Evolutionary conservation across 1,140 invertebrate species (phyloP).

Genomic region (Drosophila trapezifrons): DNA sequence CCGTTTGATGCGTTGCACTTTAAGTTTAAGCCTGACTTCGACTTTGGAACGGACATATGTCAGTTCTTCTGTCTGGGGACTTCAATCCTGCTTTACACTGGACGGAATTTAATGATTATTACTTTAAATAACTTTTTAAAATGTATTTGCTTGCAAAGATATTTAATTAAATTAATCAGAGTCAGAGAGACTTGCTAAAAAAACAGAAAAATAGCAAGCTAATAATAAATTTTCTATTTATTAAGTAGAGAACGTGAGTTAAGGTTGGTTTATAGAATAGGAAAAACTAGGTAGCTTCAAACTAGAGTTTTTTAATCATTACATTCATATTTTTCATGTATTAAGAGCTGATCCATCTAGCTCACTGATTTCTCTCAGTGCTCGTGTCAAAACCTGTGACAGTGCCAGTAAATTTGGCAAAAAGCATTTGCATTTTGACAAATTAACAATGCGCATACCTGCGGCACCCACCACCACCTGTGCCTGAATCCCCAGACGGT

Average conservation of each 20-base stretch:
- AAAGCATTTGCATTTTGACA: conserved; percentile 44
- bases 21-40: conserved; percentile 16
- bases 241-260: too few species aligned
- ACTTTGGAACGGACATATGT: conserved; percentile 22
- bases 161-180: background rate
- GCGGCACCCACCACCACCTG: conserved; percentile 16
- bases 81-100: background rate
- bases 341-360: too few species aligned
- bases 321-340: too few species aligned
- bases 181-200: background rate
- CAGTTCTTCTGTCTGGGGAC: conserved; percentile 1
- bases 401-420: conserved; percentile 16
- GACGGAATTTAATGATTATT: background rate
- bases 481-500: conserved; percentile 21
- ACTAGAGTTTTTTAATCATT: too few species aligned
- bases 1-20: conserved; percentile 31
- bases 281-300: too few species aligned
- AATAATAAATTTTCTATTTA: background rate
- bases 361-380: background rate
- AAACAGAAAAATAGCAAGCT: background rate
- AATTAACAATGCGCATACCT: conserved; percentile 44
- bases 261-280: too few species aligned
- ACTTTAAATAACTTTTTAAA: too few species aligned
- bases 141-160: background rate
- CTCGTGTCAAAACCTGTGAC: conserved; percentile 7